Percentiles rank a stretch among this genome's conserved stretches.
Evolutionary conservation across 2,888 invertebrate species (phyloP).

Genomic region (Tipula vernalis): DNA sequence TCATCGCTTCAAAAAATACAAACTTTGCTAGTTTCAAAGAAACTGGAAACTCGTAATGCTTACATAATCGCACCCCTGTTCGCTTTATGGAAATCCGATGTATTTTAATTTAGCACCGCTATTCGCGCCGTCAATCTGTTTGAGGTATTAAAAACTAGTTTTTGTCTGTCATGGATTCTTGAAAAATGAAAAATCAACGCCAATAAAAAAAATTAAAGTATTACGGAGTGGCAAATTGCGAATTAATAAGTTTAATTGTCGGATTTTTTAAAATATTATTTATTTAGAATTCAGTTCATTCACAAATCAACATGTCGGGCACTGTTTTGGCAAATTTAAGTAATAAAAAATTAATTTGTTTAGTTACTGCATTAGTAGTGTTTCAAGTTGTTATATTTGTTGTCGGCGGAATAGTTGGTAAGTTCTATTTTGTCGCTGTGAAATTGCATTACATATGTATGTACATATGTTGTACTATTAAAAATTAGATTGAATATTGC

Average conservation of each 20-base stretch:
- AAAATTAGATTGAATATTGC: no score
- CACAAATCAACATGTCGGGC: constrained; percentile 55
- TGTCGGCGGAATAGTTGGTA: constrained; percentile 64
- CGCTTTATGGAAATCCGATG: no score
- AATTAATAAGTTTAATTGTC: not conserved
- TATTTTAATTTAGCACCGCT: no score
- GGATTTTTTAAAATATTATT: not conserved
- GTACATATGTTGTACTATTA: no score
- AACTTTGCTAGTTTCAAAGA: no score
- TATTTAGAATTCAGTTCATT: not conserved
- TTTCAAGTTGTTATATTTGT: constrained; percentile 83
- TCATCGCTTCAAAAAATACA: no score
- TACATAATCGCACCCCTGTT: no score
- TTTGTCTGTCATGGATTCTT: not conserved
- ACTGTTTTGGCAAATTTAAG: constrained; percentile 96
- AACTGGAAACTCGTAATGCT: no score
- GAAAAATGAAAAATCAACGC: not conserved
- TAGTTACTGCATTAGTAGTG: constrained; percentile 66
- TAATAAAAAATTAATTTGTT: constrained; percentile 76
- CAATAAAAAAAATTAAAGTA: not conserved
- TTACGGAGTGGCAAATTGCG: not conserved
- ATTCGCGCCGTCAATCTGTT: no score
- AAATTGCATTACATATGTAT: no score
- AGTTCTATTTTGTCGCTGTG: constrained; percentile 16
- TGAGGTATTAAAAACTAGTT: no score